These are phyloP conservation scores for Keiferia lycopersicella DNA, from an alignment of 2,888 invertebrate genomes.

Conservation along the genomic window DNA sequence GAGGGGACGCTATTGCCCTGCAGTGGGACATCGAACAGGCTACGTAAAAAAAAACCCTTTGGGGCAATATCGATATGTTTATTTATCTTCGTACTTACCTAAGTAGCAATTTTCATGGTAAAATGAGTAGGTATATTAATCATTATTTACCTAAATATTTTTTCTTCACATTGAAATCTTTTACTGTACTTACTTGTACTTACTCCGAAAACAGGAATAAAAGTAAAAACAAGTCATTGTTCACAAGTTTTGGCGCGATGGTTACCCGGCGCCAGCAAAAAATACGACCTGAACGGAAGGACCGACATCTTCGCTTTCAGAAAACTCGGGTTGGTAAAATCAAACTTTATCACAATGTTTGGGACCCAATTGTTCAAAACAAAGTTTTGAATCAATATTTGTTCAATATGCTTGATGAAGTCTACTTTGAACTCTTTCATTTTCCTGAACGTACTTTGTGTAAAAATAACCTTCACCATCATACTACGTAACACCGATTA, in stretches of 20 bases:
- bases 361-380: conserved; percentile 19
- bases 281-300: background rate
- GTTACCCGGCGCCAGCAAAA: background rate
- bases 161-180: no score
- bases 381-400: background rate
- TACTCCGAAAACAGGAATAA: background rate
- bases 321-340: background rate
- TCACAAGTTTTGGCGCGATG: background rate
- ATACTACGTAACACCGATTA: no score
- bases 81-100: no score
- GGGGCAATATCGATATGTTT: no score
- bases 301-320: background rate
- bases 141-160: no score
- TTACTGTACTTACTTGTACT: no score
- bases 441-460: background rate
- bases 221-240: background rate
- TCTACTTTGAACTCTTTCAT: conserved; percentile 21
- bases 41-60: no score
- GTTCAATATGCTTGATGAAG: background rate
- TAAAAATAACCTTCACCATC: no score
- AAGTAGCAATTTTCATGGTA: no score
- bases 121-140: no score
- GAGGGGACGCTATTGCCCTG: no score
- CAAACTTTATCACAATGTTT: conserved; percentile 10
- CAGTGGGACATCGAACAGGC: no score